Evolutionary conservation across 2,888 invertebrate genomes (phyloP).

Genomic region (Ichneumon xanthorius): DNA sequence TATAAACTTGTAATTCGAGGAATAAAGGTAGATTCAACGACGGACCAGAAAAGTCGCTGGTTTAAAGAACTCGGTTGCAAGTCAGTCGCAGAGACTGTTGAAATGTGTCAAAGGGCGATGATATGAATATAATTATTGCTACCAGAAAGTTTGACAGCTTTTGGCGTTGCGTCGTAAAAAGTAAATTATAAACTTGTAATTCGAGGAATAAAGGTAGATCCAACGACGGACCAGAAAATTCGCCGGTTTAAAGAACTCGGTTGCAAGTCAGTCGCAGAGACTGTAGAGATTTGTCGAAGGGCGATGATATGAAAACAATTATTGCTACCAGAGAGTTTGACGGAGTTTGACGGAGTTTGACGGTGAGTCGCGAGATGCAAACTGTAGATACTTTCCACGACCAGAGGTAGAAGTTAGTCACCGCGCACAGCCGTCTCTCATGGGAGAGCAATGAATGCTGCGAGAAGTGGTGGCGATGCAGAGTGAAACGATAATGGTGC

Average conservation of each 20-base stretch:
- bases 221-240: slow-evolving; percentile 28
- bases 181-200: slow-evolving; percentile 42
- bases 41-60: not conserved
- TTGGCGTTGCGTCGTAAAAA: not conserved
- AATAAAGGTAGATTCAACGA: slow-evolving; percentile 49
- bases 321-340: not conserved
- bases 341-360: not conserved
- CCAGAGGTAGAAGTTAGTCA: slow-evolving; percentile 34
- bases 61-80: slow-evolving; percentile 1
- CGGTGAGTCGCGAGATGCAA: not conserved
- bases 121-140: no score
- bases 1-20: slow-evolving; percentile 45
- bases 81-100: not conserved
- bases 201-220: slow-evolving; percentile 43
- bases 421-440: slow-evolving; percentile 14
- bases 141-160: not conserved
- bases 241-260: not conserved
- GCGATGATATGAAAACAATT: not conserved
- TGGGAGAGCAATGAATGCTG: slow-evolving; percentile 34
- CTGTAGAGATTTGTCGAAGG: not conserved
- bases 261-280: not conserved
- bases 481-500: slow-evolving; percentile 12
- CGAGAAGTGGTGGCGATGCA: slow-evolving; percentile 4
- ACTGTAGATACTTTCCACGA: slow-evolving; percentile 5
- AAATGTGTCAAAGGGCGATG: not conserved